phyloP scores from a whole-genome alignment of 2,113 vertebrate genomes.

The Phyllostomus discolor region DNA sequence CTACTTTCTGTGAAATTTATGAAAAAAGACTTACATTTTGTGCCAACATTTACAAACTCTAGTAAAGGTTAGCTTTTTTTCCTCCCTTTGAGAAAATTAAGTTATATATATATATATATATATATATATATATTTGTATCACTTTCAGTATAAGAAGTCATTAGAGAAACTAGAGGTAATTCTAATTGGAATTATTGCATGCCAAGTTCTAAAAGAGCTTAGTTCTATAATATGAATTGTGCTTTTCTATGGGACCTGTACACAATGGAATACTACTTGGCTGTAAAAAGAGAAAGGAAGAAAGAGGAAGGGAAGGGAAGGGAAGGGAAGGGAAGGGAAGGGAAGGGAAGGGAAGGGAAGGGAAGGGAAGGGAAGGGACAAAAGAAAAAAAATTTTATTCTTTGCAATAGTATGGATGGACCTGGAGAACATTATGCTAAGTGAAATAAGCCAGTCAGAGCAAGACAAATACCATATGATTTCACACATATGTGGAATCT shows the following conservation, averaged over 20 bases:
- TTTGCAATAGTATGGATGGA: too few relatives aligned
- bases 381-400: too few relatives aligned
- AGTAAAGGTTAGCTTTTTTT: not conserved
- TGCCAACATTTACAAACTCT: not conserved
- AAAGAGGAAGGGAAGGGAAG: too few relatives aligned
- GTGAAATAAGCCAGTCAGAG: too few relatives aligned
- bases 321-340: too few relatives aligned
- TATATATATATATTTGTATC: not conserved
- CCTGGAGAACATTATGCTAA: too few relatives aligned
- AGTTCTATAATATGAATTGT: not conserved
- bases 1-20: not conserved
- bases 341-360: too few relatives aligned
- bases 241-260: not conserved
- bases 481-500: too few relatives aligned
- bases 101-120: not conserved
- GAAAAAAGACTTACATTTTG: not conserved
- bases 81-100: not conserved
- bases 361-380: too few relatives aligned
- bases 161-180: not conserved
- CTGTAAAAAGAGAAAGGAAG: too few relatives aligned
- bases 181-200: not conserved
- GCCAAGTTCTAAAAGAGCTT: not conserved
- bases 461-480: too few relatives aligned
- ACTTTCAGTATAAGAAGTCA: not conserved
- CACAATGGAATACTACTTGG: too few relatives aligned